These are phyloP conservation scores for Sinocyclocheilus rhinocerous DNA, from an alignment of 2,113 vertebrate species.

Conservation along the genomic window DNA sequence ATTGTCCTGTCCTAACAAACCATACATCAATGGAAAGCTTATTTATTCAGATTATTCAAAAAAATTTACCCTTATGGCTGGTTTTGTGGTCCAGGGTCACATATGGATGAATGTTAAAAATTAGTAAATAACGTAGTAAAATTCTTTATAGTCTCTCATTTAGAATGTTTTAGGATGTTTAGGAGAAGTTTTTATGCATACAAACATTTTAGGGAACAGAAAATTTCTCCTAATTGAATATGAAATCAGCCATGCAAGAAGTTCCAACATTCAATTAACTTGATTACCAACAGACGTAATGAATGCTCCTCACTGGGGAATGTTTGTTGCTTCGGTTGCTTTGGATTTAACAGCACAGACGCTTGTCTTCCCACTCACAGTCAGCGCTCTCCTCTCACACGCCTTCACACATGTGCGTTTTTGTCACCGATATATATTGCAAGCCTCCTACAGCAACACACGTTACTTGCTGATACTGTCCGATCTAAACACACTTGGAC, in stretches of 20 bases:
- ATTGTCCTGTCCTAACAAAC: too few species aligned
- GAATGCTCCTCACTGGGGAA: background rate
- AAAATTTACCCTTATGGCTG: too few species aligned
- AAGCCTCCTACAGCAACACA: background rate
- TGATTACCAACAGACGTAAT: background rate
- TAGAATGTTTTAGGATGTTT: background rate
- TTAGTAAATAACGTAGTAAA: background rate
- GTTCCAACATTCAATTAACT: background rate
- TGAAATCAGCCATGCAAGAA: background rate
- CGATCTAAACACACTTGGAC: background rate
- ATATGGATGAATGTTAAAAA: background rate
- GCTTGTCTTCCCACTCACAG: slow-evolving; percentile 53
- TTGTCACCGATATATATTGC: slow-evolving; percentile 35
- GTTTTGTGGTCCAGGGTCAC: too few species aligned
- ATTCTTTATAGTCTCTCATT: background rate
- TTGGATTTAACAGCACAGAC: slow-evolving; percentile 57
- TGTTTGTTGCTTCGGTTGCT: slow-evolving; percentile 17
- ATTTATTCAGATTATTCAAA: too few species aligned
- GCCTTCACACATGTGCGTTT: slow-evolving; percentile 44
- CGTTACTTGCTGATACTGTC: background rate
- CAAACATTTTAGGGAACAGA: background rate
- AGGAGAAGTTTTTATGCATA: background rate
- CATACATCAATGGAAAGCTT: too few species aligned
- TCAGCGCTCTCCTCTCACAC: slow-evolving; percentile 49
- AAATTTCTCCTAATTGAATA: background rate